Evolutionary conservation across 2,113 vertebrate genomes (phyloP), one percentile per base, ranked within the genome.

Genomic region (Morone chrysops): DNA sequence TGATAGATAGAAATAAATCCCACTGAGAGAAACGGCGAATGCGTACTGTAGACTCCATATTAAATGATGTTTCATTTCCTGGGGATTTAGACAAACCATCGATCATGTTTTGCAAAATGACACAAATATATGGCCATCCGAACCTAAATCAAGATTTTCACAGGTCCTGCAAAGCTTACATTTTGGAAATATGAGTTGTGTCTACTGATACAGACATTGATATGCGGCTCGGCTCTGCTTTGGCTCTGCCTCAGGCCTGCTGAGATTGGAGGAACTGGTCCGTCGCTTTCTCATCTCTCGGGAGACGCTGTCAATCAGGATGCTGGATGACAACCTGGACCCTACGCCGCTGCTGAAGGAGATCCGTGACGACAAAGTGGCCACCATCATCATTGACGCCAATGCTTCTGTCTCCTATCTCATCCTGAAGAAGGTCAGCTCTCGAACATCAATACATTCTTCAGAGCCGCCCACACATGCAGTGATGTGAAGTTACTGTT

Each of bases 301-400:
- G 93, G 97, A 98, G 89, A 97, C 97, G 0, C 94, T 98, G 84
- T 97, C 97, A 0, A 94, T 98, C 91, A 95, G 97, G 82, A 97
- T 98, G 97, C 94, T 98, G 80, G 97, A 98, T 0, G 97, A 97
- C 83, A 96, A 95, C 94, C 95, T 96, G 75, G 97, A 98, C 89
- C 97, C 97, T 20, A 98, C 97, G 0, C 96, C 97, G 0, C 90
- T 98, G 75, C 95, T 98, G 82, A 98, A 98, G 92, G 97, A 98
- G 95, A 98, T 98, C 87, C 96, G 97, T 0, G 97, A 98, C 0
- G 97, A 98, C 95, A 98, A 98, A 92, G 95, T 98, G 85, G 97
- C 97, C 70, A 98, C 97, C 86, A 97, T 98, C 94, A 97, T 98
- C 93, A 97, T 98, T 0, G 97, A 98, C 0, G 97, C 97, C 91